Percentiles rank a stretch among this genome's conserved stretches.
phyloP scores from a whole-genome alignment of 2,888 invertebrate species.

The Apotomis capreana region DNA sequence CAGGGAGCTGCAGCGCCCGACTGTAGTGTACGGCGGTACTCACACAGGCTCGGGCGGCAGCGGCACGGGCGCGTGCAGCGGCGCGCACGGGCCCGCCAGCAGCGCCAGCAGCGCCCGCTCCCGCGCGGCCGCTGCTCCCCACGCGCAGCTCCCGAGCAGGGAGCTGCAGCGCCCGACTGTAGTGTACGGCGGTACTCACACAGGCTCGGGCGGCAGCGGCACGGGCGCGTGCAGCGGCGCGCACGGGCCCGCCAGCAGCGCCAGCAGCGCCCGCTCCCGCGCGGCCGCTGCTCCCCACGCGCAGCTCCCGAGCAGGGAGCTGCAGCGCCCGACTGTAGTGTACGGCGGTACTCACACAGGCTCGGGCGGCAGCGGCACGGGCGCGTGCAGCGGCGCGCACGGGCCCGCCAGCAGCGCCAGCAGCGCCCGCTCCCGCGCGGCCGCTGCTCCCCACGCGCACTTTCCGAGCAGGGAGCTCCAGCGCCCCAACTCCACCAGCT shows the following conservation, averaged over 20 bases:
- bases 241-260: conserved; percentile 81
- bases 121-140: too few species aligned
- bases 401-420: conserved; percentile 83
- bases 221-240: conserved; percentile 52
- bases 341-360: conserved; percentile 47
- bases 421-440: conserved; percentile 87
- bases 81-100: conserved; percentile 34
- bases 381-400: conserved; percentile 60
- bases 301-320: conserved; percentile 91
- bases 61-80: conserved; percentile 29
- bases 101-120: too few species aligned
- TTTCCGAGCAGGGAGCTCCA: conserved; percentile 91
- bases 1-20: too few species aligned
- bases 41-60: too few species aligned
- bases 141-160: too few species aligned
- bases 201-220: conserved; percentile 56
- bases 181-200: conserved; percentile 1
- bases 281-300: conserved; percentile 87
- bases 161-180: background rate
- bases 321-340: conserved; percentile 49
- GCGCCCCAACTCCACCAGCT: conserved; percentile 94
- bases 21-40: too few species aligned
- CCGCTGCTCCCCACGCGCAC: conserved; percentile 89
- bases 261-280: conserved; percentile 88
- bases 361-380: conserved; percentile 52